Evolutionary conservation across 2,113 vertebrate species (phyloP).

Genomic region (Gobio gobio): DNA sequence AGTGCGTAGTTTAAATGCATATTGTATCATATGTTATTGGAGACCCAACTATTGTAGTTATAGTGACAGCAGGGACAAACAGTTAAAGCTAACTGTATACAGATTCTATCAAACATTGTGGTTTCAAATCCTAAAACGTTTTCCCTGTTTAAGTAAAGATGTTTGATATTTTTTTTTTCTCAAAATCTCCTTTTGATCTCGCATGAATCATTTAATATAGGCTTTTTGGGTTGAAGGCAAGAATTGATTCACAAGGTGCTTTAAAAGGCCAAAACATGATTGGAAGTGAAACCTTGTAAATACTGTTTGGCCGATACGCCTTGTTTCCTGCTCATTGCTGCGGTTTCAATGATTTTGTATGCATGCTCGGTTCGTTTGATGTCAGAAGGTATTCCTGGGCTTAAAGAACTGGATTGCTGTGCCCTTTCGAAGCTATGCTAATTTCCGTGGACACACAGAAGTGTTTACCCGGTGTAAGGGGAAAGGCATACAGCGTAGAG

Average conservation of each 20-base stretch:
- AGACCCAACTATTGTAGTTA: not conserved
- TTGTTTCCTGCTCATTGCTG: conserved; percentile 28
- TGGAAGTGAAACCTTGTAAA: conserved; percentile 69
- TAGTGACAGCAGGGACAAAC: not conserved
- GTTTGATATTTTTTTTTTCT: conserved; percentile 33
- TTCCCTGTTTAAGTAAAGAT: conserved; percentile 58
- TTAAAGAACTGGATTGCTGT: conserved; percentile 64
- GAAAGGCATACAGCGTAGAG: conserved; percentile 14
- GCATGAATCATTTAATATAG: conserved; percentile 74
- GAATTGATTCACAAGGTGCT: conserved; percentile 73
- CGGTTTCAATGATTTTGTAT: conserved; percentile 37
- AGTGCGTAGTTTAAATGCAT: not conserved
- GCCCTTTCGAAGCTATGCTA: conserved; percentile 69
- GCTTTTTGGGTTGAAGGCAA: conserved; percentile 72
- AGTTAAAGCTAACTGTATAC: not conserved
- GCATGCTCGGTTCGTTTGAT: conserved; percentile 60
- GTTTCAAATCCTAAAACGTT: conserved; percentile 51
- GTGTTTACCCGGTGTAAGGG: conserved; percentile 53
- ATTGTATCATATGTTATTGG: not conserved
- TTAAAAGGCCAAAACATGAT: conserved; percentile 72
- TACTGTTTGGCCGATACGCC: conserved; percentile 54
- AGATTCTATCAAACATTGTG: not conserved
- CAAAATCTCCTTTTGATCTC: conserved; percentile 57
- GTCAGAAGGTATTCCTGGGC: conserved; percentile 64
- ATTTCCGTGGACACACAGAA: conserved; percentile 60